Evolutionary conservation across 2,888 invertebrate genomes (phyloP).

Genomic region (Melikaiella ostensackeni): DNA sequence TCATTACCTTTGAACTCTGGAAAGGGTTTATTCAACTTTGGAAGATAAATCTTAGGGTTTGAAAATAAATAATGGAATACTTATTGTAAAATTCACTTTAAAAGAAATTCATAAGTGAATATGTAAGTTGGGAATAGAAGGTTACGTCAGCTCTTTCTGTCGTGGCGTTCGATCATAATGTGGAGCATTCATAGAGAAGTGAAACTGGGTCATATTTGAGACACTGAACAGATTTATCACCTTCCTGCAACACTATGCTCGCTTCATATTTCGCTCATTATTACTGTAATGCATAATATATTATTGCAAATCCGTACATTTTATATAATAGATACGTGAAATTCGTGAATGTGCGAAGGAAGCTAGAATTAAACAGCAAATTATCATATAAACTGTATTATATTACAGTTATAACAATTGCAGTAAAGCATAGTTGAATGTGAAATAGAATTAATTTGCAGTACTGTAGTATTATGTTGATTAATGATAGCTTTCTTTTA

Average conservation of each 20-base stretch:
- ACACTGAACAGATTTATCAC: conserved; percentile 33
- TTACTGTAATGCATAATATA: conserved; percentile 22
- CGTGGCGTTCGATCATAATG: conserved; percentile 30
- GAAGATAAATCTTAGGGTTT: not conserved
- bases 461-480: too few relatives aligned
- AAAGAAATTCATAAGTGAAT: not conserved
- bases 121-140: not conserved
- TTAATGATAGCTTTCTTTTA: too few relatives aligned
- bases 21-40: not conserved
- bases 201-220: conserved; percentile 34
- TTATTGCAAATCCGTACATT: not conserved
- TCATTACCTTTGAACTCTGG: conserved; percentile 1
- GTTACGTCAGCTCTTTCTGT: conserved; percentile 9
- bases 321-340: not conserved
- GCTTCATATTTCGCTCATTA: conserved; percentile 29
- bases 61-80: not conserved
- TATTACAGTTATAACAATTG: not conserved
- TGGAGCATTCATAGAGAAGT: conserved; percentile 31
- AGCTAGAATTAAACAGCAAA: not conserved
- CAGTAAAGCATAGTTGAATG: not conserved
- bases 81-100: not conserved
- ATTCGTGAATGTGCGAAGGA: not conserved
- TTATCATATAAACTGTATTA: not conserved
- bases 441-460: not conserved
- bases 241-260: conserved; percentile 13